Percentiles rank a stretch among this genome's conserved stretches.
Evolutionary conservation across 2,113 vertebrate species (phyloP).

Genomic region (Sturnus vulgaris): DNA sequence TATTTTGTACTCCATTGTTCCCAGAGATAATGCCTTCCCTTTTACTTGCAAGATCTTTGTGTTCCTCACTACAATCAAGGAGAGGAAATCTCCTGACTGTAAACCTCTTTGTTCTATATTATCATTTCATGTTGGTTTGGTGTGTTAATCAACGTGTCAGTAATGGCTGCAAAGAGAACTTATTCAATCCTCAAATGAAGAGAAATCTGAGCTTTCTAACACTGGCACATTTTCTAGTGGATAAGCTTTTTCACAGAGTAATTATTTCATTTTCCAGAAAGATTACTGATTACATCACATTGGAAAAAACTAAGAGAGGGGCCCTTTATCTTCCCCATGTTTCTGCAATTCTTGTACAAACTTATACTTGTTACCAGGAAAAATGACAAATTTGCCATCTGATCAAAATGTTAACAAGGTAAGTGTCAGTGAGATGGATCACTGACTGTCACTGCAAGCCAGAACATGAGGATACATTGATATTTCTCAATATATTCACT

Average conservation of each 20-base stretch:
- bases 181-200: slow-evolving; percentile 68
- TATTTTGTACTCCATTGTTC: not conserved
- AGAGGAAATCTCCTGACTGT: not conserved
- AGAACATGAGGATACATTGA: slow-evolving; percentile 89
- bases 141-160: slow-evolving; percentile 71
- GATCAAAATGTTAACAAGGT: slow-evolving; percentile 95
- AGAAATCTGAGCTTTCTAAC: slow-evolving; percentile 69
- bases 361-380: slow-evolving; percentile 81
- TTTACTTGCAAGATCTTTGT: not conserved
- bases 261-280: slow-evolving; percentile 75
- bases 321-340: slow-evolving; percentile 73
- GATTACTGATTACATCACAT: slow-evolving; percentile 74
- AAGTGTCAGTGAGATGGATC: slow-evolving; percentile 91
- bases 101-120: slow-evolving; percentile 39
- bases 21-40: not conserved
- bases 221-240: slow-evolving; percentile 56
- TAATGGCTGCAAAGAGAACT: slow-evolving; percentile 34
- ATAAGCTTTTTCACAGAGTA: slow-evolving; percentile 66
- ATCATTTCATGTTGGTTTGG: slow-evolving; percentile 24
- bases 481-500: slow-evolving; percentile 87
- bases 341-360: slow-evolving; percentile 79
- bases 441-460: slow-evolving; percentile 80
- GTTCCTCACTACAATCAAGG: not conserved
- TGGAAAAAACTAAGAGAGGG: slow-evolving; percentile 61
- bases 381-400: slow-evolving; percentile 88